Conservation (phyloP, 2,113 vertebrate genomes). For the Myiopsitta monachus region DNA sequence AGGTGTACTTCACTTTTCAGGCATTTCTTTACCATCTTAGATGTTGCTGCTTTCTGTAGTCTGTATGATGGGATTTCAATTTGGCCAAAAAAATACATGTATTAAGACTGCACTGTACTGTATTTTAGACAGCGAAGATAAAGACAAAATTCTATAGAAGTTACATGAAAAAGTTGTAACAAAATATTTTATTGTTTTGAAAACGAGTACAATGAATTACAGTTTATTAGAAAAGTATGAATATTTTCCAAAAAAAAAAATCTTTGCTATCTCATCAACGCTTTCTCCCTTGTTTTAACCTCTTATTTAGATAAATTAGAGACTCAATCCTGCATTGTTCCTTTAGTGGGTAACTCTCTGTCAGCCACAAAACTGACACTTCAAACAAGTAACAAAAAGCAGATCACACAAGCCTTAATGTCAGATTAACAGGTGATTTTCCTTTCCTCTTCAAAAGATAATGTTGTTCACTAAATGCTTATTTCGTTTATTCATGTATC, state of each 20-base stretch:
- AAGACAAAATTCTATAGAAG: background rate
- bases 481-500: constrained; percentile 18
- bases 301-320: background rate
- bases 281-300: background rate
- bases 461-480: background rate
- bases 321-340: background rate
- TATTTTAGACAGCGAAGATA: background rate
- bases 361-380: background rate
- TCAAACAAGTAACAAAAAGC: background rate
- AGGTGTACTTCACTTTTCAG: background rate
- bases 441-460: background rate
- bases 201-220: background rate
- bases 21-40: background rate
- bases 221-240: background rate
- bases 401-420: background rate
- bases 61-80: background rate
- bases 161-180: background rate
- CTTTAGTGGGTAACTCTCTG: background rate
- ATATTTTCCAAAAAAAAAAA: background rate
- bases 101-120: background rate
- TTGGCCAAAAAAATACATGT: background rate
- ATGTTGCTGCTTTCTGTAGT: background rate
- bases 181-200: background rate
- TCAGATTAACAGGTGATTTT: background rate
- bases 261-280: background rate